Percentiles rank a stretch among this genome's conserved stretches.
phyloP scores from a whole-genome alignment of 2,113 vertebrate genomes.

The Felis chaus region DNA sequence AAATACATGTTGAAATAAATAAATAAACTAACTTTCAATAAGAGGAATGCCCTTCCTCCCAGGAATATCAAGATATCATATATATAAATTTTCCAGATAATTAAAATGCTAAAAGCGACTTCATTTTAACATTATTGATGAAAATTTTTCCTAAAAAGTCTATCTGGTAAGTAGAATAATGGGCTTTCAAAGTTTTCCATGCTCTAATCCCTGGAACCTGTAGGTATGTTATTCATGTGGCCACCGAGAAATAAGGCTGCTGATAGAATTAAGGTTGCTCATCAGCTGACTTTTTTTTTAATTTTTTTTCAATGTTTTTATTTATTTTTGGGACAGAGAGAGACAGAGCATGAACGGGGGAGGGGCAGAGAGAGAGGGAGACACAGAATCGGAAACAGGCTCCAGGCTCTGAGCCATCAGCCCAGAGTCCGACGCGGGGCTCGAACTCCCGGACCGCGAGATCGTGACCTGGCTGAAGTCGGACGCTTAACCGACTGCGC shows the following conservation, averaged over 20 bases:
- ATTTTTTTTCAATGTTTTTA: too few relatives aligned
- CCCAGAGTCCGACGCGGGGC: too few relatives aligned
- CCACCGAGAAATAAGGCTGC: not conserved
- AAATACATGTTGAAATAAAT: too few relatives aligned
- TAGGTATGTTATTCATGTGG: not conserved
- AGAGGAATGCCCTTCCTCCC: not conserved
- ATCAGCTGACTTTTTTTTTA: not conserved
- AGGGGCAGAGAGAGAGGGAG: too few relatives aligned
- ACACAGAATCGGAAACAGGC: too few relatives aligned
- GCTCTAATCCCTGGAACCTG: not conserved
- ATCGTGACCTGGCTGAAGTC: too few relatives aligned
- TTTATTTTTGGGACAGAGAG: too few relatives aligned
- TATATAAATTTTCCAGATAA: not conserved
- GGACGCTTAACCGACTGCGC: too few relatives aligned
- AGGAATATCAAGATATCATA: not conserved
- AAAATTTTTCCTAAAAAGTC: not conserved
- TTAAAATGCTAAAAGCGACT: not conserved
- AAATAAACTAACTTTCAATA: not conserved
- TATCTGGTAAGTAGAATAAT: not conserved
- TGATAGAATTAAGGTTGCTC: not conserved
- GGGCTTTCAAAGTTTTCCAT: not conserved
- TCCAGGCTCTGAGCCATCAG: too few relatives aligned
- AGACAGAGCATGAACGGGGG: too few relatives aligned
- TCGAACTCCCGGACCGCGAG: too few relatives aligned
- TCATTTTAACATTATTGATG: not conserved